Base-by-base conservation (phyloP, 2,888 invertebrate genomes). In the Temnothorax rugatulus region DNA sequence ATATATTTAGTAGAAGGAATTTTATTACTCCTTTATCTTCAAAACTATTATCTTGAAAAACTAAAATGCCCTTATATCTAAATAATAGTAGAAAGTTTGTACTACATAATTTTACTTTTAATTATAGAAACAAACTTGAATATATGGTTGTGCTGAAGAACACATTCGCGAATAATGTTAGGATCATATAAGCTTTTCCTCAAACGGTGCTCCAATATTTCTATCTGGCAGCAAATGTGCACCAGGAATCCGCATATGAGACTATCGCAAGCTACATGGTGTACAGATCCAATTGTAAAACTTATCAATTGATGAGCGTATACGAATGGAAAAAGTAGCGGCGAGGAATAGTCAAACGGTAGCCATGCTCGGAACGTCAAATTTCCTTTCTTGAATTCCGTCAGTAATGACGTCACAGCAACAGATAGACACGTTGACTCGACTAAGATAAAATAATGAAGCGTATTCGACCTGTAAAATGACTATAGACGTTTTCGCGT, bases 161-260 rank as follows among this genome's bases (percentile, higher is more conserved):
- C 82, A 15, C 88, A 71, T 0, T 63, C 66, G n/a, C 21, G 44
- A 29, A 63, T 61, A n/a, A 8, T n/a, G 1, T 50, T 41, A 13
- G 54, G 64, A 15, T 50, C 47, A 25, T 21, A 4, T 21, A 18
- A 34, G 3, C 66, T 4, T 11, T 63, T 79, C 8, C 71, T 63
- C 7, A 91, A 44, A 9, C 91, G 89, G 41, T 74, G 52, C 66
- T 90, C 89, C 15, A 93, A 79, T 11, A 93, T 89, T 29, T 92
- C 90, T 57, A 93, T 84, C 68, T 92, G 91, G 3, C 90, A 85
- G 59, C 91, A 92, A 38, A 89, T 88, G 44, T 91, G 89, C n/a
- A 89, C 50, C 15, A 91, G 29, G 0, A 90, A 69, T 9, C 88
- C 89, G 5, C 88, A 87, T 9, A 92, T 89, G 5, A 93, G 75